These are phyloP conservation scores for Trissolcus brochymenae DNA, from an alignment of 2,888 invertebrate species.

Conservation along the genomic window DNA sequence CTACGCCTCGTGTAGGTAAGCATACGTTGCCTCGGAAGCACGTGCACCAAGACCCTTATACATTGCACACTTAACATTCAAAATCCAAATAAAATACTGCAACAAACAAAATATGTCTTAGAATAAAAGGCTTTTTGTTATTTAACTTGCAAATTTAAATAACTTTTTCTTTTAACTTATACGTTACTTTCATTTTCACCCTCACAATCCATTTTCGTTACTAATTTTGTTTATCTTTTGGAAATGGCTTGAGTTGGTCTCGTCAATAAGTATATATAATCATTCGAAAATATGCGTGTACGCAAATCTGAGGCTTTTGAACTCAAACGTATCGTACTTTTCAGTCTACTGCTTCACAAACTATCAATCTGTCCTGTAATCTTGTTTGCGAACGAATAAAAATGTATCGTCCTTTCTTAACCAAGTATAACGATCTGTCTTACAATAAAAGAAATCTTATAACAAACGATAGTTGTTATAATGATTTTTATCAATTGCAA, in stretches of 20 bases:
- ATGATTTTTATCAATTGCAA: background rate
- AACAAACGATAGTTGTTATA: background rate
- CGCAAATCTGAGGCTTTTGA: slow-evolving; percentile 5
- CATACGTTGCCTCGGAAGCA: slow-evolving; percentile 46
- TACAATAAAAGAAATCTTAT: background rate
- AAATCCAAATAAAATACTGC: too few relatives aligned
- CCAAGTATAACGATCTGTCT: background rate
- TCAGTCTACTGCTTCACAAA: slow-evolving; percentile 42
- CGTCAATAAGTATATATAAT: too few relatives aligned
- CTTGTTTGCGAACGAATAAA: slow-evolving; percentile 32
- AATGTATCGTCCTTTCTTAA: slow-evolving; percentile 9
- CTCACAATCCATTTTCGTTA: background rate
- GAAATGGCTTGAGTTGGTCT: too few relatives aligned
- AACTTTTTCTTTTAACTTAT: background rate
- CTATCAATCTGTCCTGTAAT: slow-evolving; percentile 31
- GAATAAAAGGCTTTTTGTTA: too few relatives aligned
- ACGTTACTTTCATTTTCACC: background rate
- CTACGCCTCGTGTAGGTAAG: slow-evolving; percentile 67
- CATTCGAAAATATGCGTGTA: too few relatives aligned
- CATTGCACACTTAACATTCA: background rate
- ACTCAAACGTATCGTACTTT: slow-evolving; percentile 26
- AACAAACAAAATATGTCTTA: slow-evolving; percentile 1
- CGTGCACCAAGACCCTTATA: slow-evolving; percentile 30
- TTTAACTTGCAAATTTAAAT: slow-evolving; percentile 21
- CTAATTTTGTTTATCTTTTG: background rate